Percentiles rank a stretch among this genome's conserved stretches.
Conservation (phyloP, 2,113 vertebrate species). For the Notothenia rossii region DNA sequence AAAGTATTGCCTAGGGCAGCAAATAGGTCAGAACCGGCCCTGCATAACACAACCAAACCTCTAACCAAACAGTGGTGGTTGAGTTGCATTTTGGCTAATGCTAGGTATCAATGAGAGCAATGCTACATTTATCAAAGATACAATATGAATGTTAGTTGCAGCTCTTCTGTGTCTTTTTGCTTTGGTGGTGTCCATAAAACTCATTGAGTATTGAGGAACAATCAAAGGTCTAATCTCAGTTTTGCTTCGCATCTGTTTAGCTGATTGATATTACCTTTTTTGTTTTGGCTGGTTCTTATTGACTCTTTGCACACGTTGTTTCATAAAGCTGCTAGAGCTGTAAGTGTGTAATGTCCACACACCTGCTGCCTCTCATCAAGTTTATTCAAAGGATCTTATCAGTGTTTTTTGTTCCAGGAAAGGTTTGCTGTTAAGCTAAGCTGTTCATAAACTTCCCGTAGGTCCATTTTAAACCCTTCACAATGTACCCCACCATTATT, state of each 20-base stretch:
- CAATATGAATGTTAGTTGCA: not conserved
- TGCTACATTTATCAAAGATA: not conserved
- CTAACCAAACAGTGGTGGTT: not conserved
- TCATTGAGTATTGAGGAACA: not conserved
- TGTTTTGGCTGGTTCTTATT: not conserved
- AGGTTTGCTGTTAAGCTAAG: constrained; percentile 13
- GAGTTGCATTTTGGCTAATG: not conserved
- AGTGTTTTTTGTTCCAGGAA: not conserved
- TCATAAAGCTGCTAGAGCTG: not conserved
- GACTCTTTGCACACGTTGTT: not conserved
- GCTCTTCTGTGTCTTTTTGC: not conserved
- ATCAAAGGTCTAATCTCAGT: not conserved
- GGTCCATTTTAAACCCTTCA: constrained; percentile 18
- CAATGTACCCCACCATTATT: constrained; percentile 22
- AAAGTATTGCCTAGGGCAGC: too few species aligned
- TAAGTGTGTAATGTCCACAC: not conserved
- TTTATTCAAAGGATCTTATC: constrained; percentile 32
- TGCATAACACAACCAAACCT: not conserved
- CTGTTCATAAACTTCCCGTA: constrained; percentile 14
- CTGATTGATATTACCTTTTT: not conserved
- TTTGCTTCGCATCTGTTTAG: not conserved
- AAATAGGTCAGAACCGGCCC: too few species aligned
- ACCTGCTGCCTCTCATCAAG: constrained; percentile 19
- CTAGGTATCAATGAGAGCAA: not conserved
- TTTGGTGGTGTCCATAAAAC: not conserved